Base-by-base conservation (phyloP, 2,113 vertebrate genomes). In the Mystacornis crossleyi region DNA sequence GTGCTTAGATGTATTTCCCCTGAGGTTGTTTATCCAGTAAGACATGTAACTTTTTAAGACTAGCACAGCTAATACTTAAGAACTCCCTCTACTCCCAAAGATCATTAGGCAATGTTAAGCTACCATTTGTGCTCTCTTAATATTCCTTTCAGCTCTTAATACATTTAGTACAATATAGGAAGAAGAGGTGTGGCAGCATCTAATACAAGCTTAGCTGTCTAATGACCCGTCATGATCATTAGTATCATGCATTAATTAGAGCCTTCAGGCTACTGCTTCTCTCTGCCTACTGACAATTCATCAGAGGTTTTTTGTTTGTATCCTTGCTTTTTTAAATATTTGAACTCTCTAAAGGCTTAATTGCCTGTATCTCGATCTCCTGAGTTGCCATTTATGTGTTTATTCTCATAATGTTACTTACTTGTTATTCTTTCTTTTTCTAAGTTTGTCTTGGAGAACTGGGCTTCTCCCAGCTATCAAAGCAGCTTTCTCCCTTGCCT, bases 351-450 rank as follows among this genome's bases (percentile, higher is more conserved):
- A 42, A 69, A 86, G 31, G 53, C n/a, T 91, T 71, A 79, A 61
- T 61, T 85, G 81, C 70, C 45, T 91, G 34, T 77, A 81, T 19
- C 53, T 84, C 84, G 9, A 62, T 87, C 73, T 89, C 53, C 33
- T 85, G 65, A 77, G 40, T 78, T 81, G 70, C 48, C 33, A 33
- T 79, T 69, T 79, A 20, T 86, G 21, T 77, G 45, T 92, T 92
- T 79, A 89, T 86, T 93, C 40, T 85, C 57, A 42, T 81, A 29
- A 84, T n/a, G 15, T 93, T 92, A 36, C 60, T 73, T 93, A 58
- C 51, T 93, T 84, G 31, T 89, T 96, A 65, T 36, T 18, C 50
- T 72, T 94, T 85, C 36, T 78, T 83, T 94, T 86, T n/a, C 53
- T 53, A 54, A 81, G 34, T 96, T 89, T 67, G 6, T 60, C 55